phyloP scores from a whole-genome alignment of 2,113 vertebrate species.

The Peucedramus taeniatus region DNA sequence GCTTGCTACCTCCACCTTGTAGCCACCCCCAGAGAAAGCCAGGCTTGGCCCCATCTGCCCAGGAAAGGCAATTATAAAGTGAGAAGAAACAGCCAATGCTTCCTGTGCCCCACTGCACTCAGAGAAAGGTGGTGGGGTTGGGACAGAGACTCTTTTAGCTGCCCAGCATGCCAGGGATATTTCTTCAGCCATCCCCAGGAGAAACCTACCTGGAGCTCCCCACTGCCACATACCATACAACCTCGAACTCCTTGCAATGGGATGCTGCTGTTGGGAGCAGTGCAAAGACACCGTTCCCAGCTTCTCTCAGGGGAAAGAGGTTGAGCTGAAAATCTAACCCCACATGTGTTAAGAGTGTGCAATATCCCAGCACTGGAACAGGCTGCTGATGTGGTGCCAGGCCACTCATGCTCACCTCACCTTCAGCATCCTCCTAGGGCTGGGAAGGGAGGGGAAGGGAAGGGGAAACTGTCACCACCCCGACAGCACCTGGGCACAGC shows the following conservation, averaged over 20 bases:
- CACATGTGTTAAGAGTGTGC: rapidly evolving
- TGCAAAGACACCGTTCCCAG: rapidly evolving
- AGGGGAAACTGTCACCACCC: neutral
- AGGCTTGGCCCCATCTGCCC: neutral
- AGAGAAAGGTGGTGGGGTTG: neutral
- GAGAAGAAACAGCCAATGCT: neutral
- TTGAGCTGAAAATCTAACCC: neutral
- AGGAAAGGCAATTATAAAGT: neutral
- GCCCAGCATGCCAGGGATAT: neutral
- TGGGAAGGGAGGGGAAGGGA: neutral
- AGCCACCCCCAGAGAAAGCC: neutral
- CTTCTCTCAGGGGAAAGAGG: neutral
- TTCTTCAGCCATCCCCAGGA: neutral
- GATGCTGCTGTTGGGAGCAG: neutral
- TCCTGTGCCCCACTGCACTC: rapidly evolving
- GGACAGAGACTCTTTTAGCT: neutral
- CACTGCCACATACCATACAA: neutral
- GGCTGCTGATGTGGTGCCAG: rapidly evolving
- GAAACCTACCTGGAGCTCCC: neutral
- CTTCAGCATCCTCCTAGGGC: neutral
- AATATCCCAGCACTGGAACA: neutral
- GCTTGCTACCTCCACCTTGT: neutral
- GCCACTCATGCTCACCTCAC: rapidly evolving
- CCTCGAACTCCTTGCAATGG: rapidly evolving
- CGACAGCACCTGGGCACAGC: neutral